Conservation (phyloP, 2,113 vertebrate species). For the Butastur rufipennis region DNA sequence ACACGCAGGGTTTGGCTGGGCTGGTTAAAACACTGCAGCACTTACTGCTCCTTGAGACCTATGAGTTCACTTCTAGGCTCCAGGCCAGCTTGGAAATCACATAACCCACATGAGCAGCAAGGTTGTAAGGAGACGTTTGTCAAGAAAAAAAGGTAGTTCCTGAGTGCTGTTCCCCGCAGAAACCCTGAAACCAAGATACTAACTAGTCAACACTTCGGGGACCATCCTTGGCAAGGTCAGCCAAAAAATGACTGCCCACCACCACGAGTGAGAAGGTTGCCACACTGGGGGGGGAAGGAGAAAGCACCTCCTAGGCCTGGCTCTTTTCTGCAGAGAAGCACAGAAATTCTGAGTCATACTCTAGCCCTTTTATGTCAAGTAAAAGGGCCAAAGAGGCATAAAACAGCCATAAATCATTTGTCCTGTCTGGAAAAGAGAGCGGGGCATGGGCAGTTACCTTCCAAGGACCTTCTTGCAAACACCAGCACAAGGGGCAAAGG, state of each 20-base stretch:
- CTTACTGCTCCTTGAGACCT: conserved; percentile 49
- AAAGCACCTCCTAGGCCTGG: background rate
- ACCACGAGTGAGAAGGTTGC: background rate
- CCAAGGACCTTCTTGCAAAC: background rate
- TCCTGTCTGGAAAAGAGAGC: background rate
- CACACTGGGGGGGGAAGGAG: background rate
- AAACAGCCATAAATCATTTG: background rate
- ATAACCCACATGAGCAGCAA: conserved; percentile 6
- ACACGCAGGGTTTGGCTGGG: background rate
- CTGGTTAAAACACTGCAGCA: background rate
- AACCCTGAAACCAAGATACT: background rate
- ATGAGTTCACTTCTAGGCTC: conserved; percentile 58
- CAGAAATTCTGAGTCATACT: background rate
- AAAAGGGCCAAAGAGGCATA: background rate
- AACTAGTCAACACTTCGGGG: background rate
- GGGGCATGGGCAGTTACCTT: background rate
- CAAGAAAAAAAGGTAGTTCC: conserved; percentile 16
- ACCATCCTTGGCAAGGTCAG: background rate
- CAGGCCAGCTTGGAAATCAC: conserved; percentile 52
- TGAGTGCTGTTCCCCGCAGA: background rate
- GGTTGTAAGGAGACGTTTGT: conserved; percentile 22
- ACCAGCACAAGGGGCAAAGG: background rate
- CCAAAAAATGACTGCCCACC: background rate
- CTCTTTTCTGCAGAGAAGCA: background rate
- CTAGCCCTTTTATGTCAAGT: background rate